Base-by-base conservation (phyloP, 2,797 vertebrate genomes). In the Pseudomugil gertrudae region DNA sequence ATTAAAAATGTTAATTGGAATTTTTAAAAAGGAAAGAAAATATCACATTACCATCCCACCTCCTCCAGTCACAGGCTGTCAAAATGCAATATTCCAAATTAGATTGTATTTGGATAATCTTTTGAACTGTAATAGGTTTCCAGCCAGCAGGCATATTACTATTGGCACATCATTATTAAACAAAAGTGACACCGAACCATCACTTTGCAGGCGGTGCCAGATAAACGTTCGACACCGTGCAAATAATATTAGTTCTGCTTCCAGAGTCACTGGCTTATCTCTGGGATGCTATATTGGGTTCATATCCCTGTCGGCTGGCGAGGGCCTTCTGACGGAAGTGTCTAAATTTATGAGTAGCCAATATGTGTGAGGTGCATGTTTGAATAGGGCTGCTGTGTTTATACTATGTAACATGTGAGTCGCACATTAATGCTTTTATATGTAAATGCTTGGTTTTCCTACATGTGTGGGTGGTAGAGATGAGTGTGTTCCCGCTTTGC, bases 101-200 rank as follows among this genome's bases (percentile, higher is more conserved):
- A 94, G 93, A 94, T 94, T 94, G 92, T 94, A 94, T 94, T 94
- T 93, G 92, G 93, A 94, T 93, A 93, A 94, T 94, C 93, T 94
- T 95, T 94, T 93, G 91, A 93, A 94, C 92, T 93, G 93, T 93
- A 94, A 94, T 94, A 91, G 92, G 92, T 93, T 92, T 86, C 84
- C 89, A 93, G 92, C 92, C 92, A 85, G 88, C 90, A 89, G 92
- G 91, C 92, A 93, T 92, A 93, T 94, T 94, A 92, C 90, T 91
- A 92, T 94, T 93, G 92, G 92, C 92, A 93, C 93, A 93, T 94
- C 92, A 93, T 95, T 94, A 94, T 94, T 94, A 93, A 94, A 94
- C 92, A 94, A 93, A 94, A 94, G 92, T 94, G 93, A 94, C 94
- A 94, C 90, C 81, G 88, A 94, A 94, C 90, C 94, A 94, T 94